Conservation (phyloP, 2,888 invertebrate species). For the Melanchra persicariae region DNA sequence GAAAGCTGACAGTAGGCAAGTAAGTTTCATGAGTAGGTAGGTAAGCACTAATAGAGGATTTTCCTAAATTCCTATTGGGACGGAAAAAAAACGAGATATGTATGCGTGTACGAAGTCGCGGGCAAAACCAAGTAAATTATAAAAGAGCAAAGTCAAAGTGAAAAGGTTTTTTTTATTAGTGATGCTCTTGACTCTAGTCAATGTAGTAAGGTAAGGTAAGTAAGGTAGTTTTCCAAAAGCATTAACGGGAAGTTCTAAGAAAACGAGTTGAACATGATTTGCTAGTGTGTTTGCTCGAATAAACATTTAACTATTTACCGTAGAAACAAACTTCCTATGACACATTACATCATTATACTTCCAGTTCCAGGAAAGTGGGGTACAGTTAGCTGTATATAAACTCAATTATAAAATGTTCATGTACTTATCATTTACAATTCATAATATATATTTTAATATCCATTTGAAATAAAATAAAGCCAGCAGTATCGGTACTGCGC, state of each 20-base stretch:
- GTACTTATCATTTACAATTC: not conserved
- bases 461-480: not conserved
- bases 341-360: not conserved
- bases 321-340: not conserved
- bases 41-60: too few species aligned
- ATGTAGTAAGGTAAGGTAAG: too few species aligned
- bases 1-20: too few species aligned
- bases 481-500: not conserved
- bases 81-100: too few species aligned
- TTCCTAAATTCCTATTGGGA: too few species aligned
- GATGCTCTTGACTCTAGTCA: too few species aligned
- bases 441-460: not conserved
- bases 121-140: too few species aligned
- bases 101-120: too few species aligned
- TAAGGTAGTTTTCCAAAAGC: not conserved
- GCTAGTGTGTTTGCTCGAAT: conserved; percentile 10
- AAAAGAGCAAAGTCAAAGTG: not conserved
- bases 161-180: too few species aligned
- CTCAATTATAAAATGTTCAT: too few species aligned
- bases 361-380: not conserved
- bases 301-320: conserved; percentile 11
- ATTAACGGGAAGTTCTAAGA: not conserved
- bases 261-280: conserved; percentile 22
- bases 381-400: not conserved
- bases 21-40: too few species aligned